Evolutionary conservation across 2,113 vertebrate genomes (phyloP), one percentile per base, ranked within the genome.

Genomic region (Antennarius striatus): DNA sequence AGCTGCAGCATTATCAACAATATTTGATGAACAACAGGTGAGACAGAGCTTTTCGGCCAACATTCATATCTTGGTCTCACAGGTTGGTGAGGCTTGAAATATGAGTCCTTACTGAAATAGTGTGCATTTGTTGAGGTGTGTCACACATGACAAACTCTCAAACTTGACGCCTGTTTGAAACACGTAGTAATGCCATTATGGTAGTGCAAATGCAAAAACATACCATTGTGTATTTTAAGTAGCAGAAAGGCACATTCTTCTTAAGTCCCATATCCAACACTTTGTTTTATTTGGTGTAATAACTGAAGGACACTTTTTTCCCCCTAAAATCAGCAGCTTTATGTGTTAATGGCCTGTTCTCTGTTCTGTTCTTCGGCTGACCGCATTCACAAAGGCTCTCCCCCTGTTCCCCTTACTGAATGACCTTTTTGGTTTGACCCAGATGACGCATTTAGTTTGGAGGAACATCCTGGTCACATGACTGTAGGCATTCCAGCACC

Each of bases 341-440:
- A 22, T 70, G 47, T 71, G 47, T 78, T 56, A 62, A 59, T 67
- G 63, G 71, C 48, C 59, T 62, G 17, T 72, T 72, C 62, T 59
- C 47, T 61, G 3, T 63, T 17, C 10, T 65, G 68, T 78, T 75
- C 60, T 82, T 72, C 65, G 52, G 67, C 78, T 68, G 74, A 79
- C 74, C 75, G 56, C 76, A 79, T 86, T 82, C 82, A 80, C 72
- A 53, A 71, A 77, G 80, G 47, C 59, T 53, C 64, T 68, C 62
- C 48, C 57, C 29, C 69, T 65, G 60, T 36, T 53, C 82, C 75
- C 86, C 82, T 73, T 55, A 49, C 79, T 22, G 61, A 76, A 67
- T 88, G 90, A 91, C 89, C 89, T 91, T 92, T 90, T 87, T 87
- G 80, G 80, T 87, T 86, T 85, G 88, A 91, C 87, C 89, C 88